Conservation (phyloP, 2,888 invertebrate species). For the Dendrolimus pini region DNA sequence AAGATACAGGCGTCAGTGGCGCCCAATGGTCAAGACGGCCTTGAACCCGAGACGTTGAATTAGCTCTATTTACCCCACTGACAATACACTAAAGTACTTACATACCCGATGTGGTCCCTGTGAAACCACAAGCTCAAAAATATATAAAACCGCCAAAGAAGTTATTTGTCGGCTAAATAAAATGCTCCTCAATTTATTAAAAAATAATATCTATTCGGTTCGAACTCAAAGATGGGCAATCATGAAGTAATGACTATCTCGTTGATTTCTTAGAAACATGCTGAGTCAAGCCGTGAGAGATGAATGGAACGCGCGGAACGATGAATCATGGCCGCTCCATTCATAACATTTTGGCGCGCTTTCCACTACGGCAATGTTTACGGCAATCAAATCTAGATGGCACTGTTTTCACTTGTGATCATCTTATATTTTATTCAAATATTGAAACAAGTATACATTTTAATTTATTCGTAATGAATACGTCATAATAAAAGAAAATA, state of each 20-base stretch:
- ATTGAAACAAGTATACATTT: too few species aligned
- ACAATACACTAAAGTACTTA: too few species aligned
- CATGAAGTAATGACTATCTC: not conserved
- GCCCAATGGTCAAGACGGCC: too few species aligned
- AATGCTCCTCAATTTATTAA: not conserved
- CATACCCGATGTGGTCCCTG: too few species aligned
- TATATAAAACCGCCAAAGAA: not conserved
- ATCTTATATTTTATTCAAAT: too few species aligned
- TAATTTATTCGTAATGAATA: too few species aligned
- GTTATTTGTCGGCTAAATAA: not conserved
- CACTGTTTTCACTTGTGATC: constrained; percentile 15
- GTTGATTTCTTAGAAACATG: constrained; percentile 38
- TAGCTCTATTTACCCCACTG: too few species aligned
- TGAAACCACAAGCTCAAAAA: too few species aligned
- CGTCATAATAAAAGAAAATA: too few species aligned
- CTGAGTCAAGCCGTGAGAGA: constrained; percentile 47
- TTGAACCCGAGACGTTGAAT: too few species aligned
- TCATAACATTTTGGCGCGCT: constrained; percentile 58
- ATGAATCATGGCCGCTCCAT: constrained; percentile 54
- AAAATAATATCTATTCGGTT: not conserved
- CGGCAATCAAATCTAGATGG: constrained; percentile 28
- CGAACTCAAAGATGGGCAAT: not conserved
- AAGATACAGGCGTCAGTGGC: too few species aligned
- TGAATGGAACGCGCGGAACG: constrained; percentile 40
- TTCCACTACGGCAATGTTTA: constrained; percentile 20